Percentiles rank a stretch among this genome's conserved stretches.
These are phyloP conservation scores for Agrotis puta DNA, from an alignment of 2,888 invertebrate genomes.

Conservation along the genomic window DNA sequence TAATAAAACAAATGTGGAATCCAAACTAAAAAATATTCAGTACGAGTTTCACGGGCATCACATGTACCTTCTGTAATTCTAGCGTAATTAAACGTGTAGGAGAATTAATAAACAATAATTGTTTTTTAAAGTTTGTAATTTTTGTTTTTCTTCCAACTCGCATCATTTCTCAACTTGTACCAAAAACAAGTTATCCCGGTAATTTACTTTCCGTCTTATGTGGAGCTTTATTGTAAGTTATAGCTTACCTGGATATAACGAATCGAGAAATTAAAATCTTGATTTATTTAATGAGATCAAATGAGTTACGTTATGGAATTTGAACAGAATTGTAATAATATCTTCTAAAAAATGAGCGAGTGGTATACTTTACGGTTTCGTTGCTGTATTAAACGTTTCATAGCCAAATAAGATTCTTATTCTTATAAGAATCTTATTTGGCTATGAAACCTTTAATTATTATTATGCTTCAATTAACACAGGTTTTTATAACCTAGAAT, in stretches of 20 bases:
- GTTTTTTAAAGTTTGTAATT: not conserved
- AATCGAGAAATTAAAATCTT: constrained; percentile 52
- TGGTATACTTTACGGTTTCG: too few species aligned
- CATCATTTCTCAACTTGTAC: constrained; percentile 27
- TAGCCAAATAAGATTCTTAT: not conserved
- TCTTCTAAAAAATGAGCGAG: not conserved
- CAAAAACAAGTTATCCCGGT: constrained; percentile 54
- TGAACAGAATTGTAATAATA: not conserved
- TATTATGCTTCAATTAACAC: too few species aligned
- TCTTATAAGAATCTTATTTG: too few species aligned
- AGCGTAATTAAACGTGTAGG: too few species aligned
- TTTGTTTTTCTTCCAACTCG: not conserved
- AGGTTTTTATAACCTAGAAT: too few species aligned
- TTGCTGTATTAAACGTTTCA: not conserved
- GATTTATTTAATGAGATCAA: constrained; percentile 35
- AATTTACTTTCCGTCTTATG: constrained; percentile 65
- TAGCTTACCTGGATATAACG: constrained; percentile 50
- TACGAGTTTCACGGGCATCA: too few species aligned
- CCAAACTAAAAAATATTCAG: too few species aligned
- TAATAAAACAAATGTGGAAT: too few species aligned
- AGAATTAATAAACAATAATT: too few species aligned
- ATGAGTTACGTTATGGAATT: not conserved
- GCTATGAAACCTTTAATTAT: too few species aligned
- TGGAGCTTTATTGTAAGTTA: constrained; percentile 61
- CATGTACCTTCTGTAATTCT: too few species aligned